A percentile compares a stretch with the other conserved stretches of the same genome.
Evolutionary conservation across 2,113 vertebrate genomes (phyloP).

Genomic region (Mastomys coucha): DNA sequence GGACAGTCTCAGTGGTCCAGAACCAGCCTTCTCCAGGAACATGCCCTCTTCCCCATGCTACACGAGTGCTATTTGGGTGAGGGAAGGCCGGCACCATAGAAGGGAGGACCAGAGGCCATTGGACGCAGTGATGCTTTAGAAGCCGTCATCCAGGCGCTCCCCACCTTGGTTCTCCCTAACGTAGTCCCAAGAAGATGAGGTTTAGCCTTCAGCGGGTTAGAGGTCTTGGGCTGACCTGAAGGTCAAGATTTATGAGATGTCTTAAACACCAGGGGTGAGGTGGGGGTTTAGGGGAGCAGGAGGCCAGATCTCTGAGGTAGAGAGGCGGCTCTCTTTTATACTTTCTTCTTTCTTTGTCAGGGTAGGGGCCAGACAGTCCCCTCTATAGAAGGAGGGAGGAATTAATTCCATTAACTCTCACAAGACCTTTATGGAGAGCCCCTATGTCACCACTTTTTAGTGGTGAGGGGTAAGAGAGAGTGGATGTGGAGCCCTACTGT

Average conservation of each 20-base stretch:
- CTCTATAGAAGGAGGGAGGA: neutral
- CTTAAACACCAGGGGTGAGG: neutral
- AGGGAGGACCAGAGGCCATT: neutral
- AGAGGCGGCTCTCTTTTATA: neutral
- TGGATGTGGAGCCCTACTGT: fast-evolving
- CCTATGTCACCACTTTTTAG: neutral
- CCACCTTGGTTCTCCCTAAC: neutral
- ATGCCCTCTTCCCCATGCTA: fast-evolving
- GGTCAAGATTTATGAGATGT: neutral
- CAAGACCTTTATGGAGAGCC: no score
- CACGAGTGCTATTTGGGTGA: fast-evolving
- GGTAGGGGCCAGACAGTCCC: fast-evolving
- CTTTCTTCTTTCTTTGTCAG: fast-evolving
- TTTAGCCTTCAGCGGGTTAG: neutral
- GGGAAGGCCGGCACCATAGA: no score
- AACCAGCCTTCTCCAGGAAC: fast-evolving
- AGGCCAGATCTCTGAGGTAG: neutral
- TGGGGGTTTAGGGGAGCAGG: fast-evolving
- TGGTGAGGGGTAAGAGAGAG: neutral
- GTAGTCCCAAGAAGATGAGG: neutral
- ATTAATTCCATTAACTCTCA: neutral
- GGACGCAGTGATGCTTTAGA: no score
- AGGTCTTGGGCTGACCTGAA: neutral
- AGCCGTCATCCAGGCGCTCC: neutral
- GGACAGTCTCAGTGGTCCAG: neutral